phyloP scores from a whole-genome alignment of 2,797 vertebrate genomes.

The Etheostoma nigrum region DNA sequence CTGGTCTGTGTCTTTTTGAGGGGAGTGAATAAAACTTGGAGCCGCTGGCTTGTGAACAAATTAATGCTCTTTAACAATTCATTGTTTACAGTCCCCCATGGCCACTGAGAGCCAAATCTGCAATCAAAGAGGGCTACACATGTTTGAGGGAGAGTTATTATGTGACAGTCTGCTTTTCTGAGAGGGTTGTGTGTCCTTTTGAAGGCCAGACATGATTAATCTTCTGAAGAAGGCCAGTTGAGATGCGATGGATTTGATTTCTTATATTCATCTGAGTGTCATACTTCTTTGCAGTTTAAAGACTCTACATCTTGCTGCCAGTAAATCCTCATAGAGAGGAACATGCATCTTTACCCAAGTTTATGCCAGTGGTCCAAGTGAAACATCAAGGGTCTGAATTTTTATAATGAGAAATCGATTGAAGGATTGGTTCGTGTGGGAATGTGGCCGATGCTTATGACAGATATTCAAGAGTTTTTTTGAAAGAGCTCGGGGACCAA shows the following conservation, averaged over 20 bases:
- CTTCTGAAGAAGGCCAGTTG: not conserved
- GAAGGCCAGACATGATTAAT: constrained; percentile 24
- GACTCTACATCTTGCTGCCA: not conserved
- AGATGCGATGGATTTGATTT: not conserved
- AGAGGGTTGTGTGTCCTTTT: constrained; percentile 1
- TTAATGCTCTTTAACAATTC: constrained; percentile 26
- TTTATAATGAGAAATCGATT: constrained; percentile 20
- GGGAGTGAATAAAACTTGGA: constrained; percentile 15
- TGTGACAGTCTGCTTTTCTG: not conserved
- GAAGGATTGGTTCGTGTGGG: constrained; percentile 15
- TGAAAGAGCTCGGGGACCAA: constrained; percentile 27
- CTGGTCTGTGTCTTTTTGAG: constrained; percentile 24
- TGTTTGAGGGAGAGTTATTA: constrained; percentile 24
- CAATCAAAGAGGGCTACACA: constrained; percentile 11
- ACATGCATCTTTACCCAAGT: constrained; percentile 1
- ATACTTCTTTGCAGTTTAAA: constrained; percentile 18
- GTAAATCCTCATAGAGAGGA: not conserved
- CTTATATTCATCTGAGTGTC: constrained; percentile 1
- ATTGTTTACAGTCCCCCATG: constrained; percentile 17
- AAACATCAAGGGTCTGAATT: constrained; percentile 28
- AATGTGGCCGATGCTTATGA: constrained; percentile 8
- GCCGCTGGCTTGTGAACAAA: constrained; percentile 9
- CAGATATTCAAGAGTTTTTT: constrained; percentile 20
- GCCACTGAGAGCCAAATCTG: constrained; percentile 23
- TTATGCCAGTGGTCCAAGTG: not conserved